Evolutionary conservation across 2,797 vertebrate genomes (phyloP).

Genomic region (Remorina albescens): DNA sequence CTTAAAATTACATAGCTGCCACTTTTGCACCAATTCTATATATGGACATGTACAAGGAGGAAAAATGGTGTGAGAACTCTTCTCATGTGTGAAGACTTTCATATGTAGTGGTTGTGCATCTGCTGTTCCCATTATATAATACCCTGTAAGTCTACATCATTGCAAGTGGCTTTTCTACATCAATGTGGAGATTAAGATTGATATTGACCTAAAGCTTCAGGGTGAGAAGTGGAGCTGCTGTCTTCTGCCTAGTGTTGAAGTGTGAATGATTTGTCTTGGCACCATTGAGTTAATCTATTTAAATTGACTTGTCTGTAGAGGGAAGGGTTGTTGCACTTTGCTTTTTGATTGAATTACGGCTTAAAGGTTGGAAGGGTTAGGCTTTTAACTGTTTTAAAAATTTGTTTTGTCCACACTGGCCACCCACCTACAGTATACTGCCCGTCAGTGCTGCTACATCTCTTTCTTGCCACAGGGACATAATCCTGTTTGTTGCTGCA

Average conservation of each 20-base stretch:
- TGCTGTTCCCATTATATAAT: conserved; percentile 25
- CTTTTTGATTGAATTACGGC: not conserved
- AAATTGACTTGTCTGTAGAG: conserved; percentile 19
- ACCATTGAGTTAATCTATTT: conserved; percentile 21
- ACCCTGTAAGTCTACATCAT: conserved; percentile 32
- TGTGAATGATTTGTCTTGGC: conserved; percentile 34
- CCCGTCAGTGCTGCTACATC: no score
- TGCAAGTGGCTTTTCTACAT: conserved; percentile 42
- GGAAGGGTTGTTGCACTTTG: not conserved
- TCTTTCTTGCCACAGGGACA: no score
- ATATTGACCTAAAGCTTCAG: conserved; percentile 47
- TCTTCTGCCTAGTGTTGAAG: conserved; percentile 23
- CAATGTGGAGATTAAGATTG: conserved; percentile 55
- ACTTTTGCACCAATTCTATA: conserved; percentile 23
- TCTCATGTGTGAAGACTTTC: conserved; percentile 30
- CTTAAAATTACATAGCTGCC: conserved; percentile 44
- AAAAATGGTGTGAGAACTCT: conserved; percentile 19
- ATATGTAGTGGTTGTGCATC: conserved; percentile 9
- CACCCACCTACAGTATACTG: no score
- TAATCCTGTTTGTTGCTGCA: not conserved
- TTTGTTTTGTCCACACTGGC: not conserved
- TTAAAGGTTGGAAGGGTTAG: not conserved
- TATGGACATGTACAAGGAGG: conserved; percentile 20
- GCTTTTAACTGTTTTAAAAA: not conserved
- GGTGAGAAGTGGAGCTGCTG: conserved; percentile 14